Base-by-base conservation (phyloP, 1,140 invertebrate species). In the Whitmania pigra region DNA sequence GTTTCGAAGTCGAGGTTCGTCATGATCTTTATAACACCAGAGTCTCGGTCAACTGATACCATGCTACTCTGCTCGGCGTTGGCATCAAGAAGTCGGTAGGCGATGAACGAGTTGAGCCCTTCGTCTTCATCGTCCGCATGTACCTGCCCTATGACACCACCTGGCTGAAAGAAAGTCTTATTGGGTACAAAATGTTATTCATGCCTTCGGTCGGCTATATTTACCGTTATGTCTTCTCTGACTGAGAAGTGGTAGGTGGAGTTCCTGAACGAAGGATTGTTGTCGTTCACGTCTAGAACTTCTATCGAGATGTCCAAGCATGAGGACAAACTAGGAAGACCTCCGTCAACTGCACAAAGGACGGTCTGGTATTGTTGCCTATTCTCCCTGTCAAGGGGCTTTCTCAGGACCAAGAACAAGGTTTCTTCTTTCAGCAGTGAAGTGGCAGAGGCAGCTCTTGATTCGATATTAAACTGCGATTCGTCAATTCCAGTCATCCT, bases 151-250 rank as follows among this genome's bases (percentile, higher is more conserved):
- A 95, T 88, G 77, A 87, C 89, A 0, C 89, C 91, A 18, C 91
- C 92, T 11, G 88, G 85, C 43, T 49, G 43, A 49, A 49, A 49
- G 43, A 49, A 49, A 49, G 9, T 11, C 43, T 49, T 49, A 49
- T 49, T 15, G 43, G 43, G 43, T 49, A 49, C 13, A 49, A 5
- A 17, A 49, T 15, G 9, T 13, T 49, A 49, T 49, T 49, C 13
- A 49, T 17, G 2, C 13, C 2, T 49, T 49, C 43, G 2, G 43
- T 0, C 15, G 43, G 13, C 9, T 49, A 49, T 49, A 15, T 49
- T 49, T 49, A 88, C 85, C 0, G 90, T 88, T 78, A 93, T 90
- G 79, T 94, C 94, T 81, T 97, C 94, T 75, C 87, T 87, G 4
- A 95, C 90, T 31, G 86, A 89, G 43, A 81, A 82, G 53, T 79